Percentiles rank a stretch among this genome's conserved stretches.
phyloP scores from a whole-genome alignment of 2,797 vertebrate genomes.

The Notamacropus eugenii region DNA sequence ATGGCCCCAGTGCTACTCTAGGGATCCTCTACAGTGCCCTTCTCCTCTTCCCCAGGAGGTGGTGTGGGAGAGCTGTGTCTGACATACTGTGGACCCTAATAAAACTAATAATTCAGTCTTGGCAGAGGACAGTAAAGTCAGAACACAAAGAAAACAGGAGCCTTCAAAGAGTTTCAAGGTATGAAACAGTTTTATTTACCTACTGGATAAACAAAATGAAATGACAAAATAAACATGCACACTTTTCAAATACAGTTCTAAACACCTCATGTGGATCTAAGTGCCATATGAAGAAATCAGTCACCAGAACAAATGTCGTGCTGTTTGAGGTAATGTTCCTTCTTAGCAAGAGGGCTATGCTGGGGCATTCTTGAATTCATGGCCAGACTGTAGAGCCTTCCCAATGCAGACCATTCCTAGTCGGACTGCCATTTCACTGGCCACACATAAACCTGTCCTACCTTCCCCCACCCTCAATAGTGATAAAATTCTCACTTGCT shows the following conservation, averaged over 20 bases:
- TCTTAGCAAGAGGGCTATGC: conserved; percentile 52
- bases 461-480: not conserved
- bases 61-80: conserved; percentile 44
- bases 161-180: conserved; percentile 55
- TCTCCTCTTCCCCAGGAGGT: conserved; percentile 61
- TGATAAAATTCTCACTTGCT: not conserved
- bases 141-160: conserved; percentile 61
- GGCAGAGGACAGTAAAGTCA: not conserved
- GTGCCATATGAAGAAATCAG: conserved; percentile 36
- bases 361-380: not conserved
- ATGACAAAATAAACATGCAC: conserved; percentile 40
- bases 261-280: conserved; percentile 20
- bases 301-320: conserved; percentile 31
- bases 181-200: conserved; percentile 73
- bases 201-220: conserved; percentile 45
- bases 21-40: conserved; percentile 37
- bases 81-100: not conserved
- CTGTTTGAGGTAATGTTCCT: not conserved
- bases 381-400: conserved; percentile 7
- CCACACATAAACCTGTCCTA: not conserved
- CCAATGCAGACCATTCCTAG: conserved; percentile 11
- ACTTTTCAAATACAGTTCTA: conserved; percentile 52
- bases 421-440: not conserved
- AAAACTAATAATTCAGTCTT: not conserved
- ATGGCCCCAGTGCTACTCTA: not conserved